Evolutionary conservation across 2,797 vertebrate species (phyloP).

Genomic region (Diglossa cyanea): DNA sequence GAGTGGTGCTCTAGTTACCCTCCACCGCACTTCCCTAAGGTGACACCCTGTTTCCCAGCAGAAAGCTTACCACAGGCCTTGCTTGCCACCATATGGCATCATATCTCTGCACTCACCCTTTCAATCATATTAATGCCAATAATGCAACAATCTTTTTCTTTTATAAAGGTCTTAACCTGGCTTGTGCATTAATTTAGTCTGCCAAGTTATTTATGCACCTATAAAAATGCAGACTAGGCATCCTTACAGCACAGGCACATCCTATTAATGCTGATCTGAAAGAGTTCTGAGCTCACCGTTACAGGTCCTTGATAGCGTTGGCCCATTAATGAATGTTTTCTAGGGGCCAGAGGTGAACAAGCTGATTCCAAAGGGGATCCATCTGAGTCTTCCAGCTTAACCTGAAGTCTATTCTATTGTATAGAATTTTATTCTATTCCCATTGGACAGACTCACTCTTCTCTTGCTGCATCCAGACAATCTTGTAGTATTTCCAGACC

Average conservation of each 20-base stretch:
- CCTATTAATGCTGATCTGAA: background rate
- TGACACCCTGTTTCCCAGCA: background rate
- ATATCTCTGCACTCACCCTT: background rate
- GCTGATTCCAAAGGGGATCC: background rate
- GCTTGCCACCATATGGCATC: background rate
- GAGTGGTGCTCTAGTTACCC: background rate
- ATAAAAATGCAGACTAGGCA: conserved; percentile 46
- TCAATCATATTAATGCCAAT: conserved; percentile 35
- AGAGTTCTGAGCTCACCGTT: background rate
- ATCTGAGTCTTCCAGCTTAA: background rate
- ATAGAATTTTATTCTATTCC: background rate
- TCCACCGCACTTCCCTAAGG: background rate
- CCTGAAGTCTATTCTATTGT: background rate
- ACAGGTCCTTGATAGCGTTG: background rate
- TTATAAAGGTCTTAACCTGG: conserved; percentile 43
- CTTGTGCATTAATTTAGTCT: conserved; percentile 18
- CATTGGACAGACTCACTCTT: background rate
- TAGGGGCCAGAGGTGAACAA: background rate
- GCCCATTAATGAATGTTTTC: background rate
- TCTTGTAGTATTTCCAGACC: background rate
- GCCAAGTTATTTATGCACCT: conserved; percentile 17
- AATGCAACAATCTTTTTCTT: conserved; percentile 34
- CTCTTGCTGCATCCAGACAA: background rate
- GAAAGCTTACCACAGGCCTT: background rate
- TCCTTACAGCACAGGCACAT: background rate